Base-by-base conservation (phyloP, 2,113 vertebrate genomes). In the Scatophagus argus region DNA sequence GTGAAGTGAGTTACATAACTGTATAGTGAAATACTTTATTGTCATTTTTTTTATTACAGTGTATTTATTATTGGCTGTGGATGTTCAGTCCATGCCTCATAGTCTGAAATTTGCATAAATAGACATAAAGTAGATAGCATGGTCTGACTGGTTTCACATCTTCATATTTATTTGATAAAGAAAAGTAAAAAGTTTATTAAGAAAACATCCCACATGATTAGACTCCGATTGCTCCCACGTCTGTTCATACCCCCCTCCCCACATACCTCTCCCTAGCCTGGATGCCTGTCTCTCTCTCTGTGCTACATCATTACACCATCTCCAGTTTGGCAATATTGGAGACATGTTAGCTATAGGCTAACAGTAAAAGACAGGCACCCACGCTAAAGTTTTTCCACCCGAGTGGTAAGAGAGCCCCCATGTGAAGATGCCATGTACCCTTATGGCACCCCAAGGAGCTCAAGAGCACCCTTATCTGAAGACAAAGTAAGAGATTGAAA, bases 131-230 rank as follows among this genome's bases (percentile, higher is more conserved):
- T 13, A 86, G 51, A 83, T 77, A 55, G n/a, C 19, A 81, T 66
- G 31, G 25, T 44, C 65, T 38, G 60, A 82, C 75, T 75, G 61
- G 67, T 88, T 89, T 54, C 82, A 89, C 54, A 78, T 88, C 89
- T 92, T 94, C 84, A 82, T 88, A 80, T 94, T 94, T 93, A 94
- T 94, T 94, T 92, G 81, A 93, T 88, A 89, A 94, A 90, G 77
- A 93, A 94, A 93, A 88, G 89, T 92, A 92, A 92, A 94, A 92
- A 92, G 87, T 89, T 75, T 67, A 61, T 81, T 86, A 92, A 90
- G 87, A 94, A 93, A 93, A 87, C 84, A 89, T 74, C 89, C 87
- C 88, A 74, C 75, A 84, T 89, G 77, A 88, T 86, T 92, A 87
- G 71, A 75, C 61, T 85, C 78, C 14, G 55, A 84, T 79, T 82